Base-by-base conservation (phyloP, 2,888 invertebrate genomes). In the Acanthococcus lagerstroemiae region DNA sequence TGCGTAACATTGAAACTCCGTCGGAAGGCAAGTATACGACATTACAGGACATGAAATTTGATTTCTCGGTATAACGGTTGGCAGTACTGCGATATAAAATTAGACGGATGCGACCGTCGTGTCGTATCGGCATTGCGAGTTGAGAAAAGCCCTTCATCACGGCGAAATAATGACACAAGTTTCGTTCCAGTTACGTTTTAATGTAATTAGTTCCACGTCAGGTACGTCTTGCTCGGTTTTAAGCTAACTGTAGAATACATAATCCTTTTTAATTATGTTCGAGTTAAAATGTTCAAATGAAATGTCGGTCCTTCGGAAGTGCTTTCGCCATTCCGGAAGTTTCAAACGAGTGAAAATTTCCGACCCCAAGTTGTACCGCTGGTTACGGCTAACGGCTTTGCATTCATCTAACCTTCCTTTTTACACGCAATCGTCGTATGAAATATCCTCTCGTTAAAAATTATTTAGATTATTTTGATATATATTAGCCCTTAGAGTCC, bases 261-360 rank as follows among this genome's bases (percentile, higher is more conserved):
- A 58, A 58, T 58, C 58, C 58, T 58, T 58, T 58, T 58, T 58
- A 58, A 58, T 58, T 58, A 58, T 45, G 58, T 58, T 58, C 44
- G 44, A 58, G 58, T 24, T 58, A 45, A 58, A 58, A 58, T 46
- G 58, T 58, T 45, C 25, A n/a, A 58, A 46, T 58, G 57, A 57
- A 57, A 46, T 17, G 58, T 15, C 58, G 45, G 55, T 55, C 26
- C 30, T 19, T 17, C 54, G 7, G 21, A 19, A 37, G 56, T 27
- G 37, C 44, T 56, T 56, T 56, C 22, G 44, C 56, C 56, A 56
- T 56, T 56, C 37, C 30, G 44, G 44, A 44, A 44, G 37, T 56
- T 56, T 56, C 27, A 56, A 56, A 55, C 55, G 55, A 55, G 55
- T 27, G 19, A 26, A 26, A 19, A 22, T 56, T 56, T 56, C 56